A percentile compares a stretch with the other conserved stretches of the same genome.
Evolutionary conservation across 2,888 invertebrate genomes (phyloP).

Genomic region (Netelia inedita): DNA sequence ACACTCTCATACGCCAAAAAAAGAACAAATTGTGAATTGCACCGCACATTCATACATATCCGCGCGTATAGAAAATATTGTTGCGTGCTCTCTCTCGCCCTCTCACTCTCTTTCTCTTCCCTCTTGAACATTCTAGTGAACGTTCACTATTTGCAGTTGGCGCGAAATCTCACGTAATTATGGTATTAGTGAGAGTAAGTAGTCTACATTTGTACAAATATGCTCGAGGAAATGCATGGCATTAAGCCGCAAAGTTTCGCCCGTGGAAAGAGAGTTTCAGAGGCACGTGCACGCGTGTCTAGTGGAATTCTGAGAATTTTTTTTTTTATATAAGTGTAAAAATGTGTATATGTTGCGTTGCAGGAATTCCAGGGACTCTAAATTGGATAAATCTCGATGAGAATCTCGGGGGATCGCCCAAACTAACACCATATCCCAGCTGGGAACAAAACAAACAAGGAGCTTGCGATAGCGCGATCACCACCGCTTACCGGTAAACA

Average conservation of each 20-base stretch:
- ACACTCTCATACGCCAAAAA: conserved; percentile 9
- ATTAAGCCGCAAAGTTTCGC: conserved; percentile 2
- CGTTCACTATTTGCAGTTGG: conserved; percentile 39
- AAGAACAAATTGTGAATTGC: conserved; percentile 34
- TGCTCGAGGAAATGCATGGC: conserved; percentile 17
- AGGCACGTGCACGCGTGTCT: background rate
- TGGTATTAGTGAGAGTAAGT: conserved; percentile 48
- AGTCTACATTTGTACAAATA: conserved; percentile 19
- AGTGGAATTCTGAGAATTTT: conserved; percentile 14
- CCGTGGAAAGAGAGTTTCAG: conserved; percentile 15
- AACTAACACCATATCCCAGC: conserved; percentile 92
- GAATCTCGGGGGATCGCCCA: conserved; percentile 90
- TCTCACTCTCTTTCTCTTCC: background rate
- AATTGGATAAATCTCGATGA: conserved; percentile 92
- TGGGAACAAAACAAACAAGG: conserved; percentile 91
- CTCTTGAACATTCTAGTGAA: background rate
- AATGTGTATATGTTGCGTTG: conserved; percentile 57
- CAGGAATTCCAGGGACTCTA: conserved; percentile 93
- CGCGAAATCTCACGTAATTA: conserved; percentile 47
- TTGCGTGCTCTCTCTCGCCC: conserved; percentile 37
- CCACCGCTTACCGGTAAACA: conserved; percentile 89
- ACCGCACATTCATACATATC: conserved; percentile 13
- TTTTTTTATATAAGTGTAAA: background rate
- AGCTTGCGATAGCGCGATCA: conserved; percentile 91
- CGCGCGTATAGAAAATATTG: conserved; percentile 40